Conservation (phyloP, 2,888 invertebrate genomes). For the Tanaodytes sp. region DNA sequence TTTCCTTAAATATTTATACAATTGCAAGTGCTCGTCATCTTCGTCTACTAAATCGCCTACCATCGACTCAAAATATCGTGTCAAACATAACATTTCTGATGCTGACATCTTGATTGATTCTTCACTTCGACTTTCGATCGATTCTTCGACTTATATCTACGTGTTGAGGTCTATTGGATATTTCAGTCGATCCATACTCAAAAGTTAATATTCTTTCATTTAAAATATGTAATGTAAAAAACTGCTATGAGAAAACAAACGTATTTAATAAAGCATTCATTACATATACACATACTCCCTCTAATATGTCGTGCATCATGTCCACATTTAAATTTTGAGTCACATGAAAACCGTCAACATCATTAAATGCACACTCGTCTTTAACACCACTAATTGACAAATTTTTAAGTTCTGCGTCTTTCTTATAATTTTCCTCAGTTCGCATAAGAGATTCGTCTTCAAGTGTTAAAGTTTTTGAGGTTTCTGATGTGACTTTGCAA, state of each 20-base stretch:
- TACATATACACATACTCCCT: conserved; percentile 7
- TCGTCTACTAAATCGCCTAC: conserved; percentile 12
- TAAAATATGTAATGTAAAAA: conserved; percentile 8
- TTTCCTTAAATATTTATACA: conserved; percentile 23
- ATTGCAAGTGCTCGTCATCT: conserved; percentile 19
- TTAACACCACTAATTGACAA: neutral
- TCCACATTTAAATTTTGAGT: conserved; percentile 6
- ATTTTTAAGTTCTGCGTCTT: neutral
- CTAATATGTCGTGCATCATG: conserved; percentile 9
- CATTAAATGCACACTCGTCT: conserved; percentile 5
- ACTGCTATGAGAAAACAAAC: conserved; percentile 5
- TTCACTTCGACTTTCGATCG: too few relatives aligned
- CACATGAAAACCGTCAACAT: conserved; percentile 9
- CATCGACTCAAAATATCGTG: conserved; percentile 18
- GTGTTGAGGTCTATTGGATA: conserved; percentile 12
- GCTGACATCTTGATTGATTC: conserved; percentile 4
- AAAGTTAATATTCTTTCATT: conserved; percentile 6
- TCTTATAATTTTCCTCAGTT: conserved; percentile 3
- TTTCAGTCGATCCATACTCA: conserved; percentile 3
- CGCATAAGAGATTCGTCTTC: neutral
- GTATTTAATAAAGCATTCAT: conserved; percentile 2
- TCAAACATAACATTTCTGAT: conserved; percentile 12
- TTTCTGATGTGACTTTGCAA: neutral
- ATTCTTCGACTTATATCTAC: conserved; percentile 1
- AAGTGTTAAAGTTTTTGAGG: neutral